Base-by-base conservation (phyloP, 2,888 invertebrate species). In the Rhagium mordax region DNA sequence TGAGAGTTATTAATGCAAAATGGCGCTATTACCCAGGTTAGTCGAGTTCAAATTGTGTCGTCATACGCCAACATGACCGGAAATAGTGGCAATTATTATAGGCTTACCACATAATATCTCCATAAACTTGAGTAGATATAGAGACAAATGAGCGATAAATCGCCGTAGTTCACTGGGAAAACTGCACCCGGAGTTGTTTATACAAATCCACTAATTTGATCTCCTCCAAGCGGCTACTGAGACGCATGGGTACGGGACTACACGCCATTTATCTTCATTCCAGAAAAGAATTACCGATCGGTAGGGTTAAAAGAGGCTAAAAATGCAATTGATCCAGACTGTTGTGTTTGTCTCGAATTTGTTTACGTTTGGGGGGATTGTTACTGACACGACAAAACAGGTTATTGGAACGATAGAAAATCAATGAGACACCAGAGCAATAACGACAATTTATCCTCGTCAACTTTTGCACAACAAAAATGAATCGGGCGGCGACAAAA, bases 91-190 rank as follows among this genome's bases (percentile, higher is more conserved):
- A 41, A 41, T 41, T 20, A 51, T 20, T 51, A 33, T 59, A 5
- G 29, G 29, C 18, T 59, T 59, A 16, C 33, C 59, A 59, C 59
- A 59, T 59, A 59, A 59, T 29, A 59, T 29, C 15, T 18, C 33
- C 18, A 59, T 59, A 33, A 59, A 59, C 59, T 59, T 59, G 33
- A 29, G 16, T 18, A 59, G 59, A 59, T 59, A 59, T 41, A n/a
- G 59, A 29, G 59, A 59, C 33, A 59, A 59, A 59, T 59, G 33
- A 5, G 27, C 33, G 33, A 59, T 59, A 2, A 57, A 33, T 33
- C 27, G n/a, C 55, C 27, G 21, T 55, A 13, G 24, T 27, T 55
- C 27, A 13, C 5, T 24, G 13, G n/a, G 24, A 55, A 5, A 33
- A 15, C 18, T 29, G 15, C 7, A 59, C 33, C 3, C 7, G 5